Conservation (phyloP, 1,140 invertebrate species). For the Aphaenogaster floridana region DNA sequence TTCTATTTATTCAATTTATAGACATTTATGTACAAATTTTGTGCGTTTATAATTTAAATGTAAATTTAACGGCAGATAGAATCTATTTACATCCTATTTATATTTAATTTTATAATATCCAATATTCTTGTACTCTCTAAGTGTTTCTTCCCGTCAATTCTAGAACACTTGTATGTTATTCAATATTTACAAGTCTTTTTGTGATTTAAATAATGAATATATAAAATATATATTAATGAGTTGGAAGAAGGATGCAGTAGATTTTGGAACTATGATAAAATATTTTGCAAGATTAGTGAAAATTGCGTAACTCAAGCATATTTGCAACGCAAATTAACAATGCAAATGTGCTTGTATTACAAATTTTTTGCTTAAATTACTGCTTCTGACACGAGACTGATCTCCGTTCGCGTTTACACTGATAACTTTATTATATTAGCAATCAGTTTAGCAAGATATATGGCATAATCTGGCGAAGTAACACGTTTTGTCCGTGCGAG, state of each 20-base stretch:
- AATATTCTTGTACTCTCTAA: neutral
- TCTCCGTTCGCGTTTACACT: neutral
- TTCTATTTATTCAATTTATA: neutral
- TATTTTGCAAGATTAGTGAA: neutral
- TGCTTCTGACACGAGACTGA: neutral
- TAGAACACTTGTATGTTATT: neutral
- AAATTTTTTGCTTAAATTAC: neutral
- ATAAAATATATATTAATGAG: neutral
- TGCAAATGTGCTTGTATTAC: neutral
- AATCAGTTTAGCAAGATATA: neutral
- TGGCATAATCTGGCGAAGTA: neutral
- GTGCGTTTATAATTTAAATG: neutral
- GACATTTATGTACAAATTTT: neutral
- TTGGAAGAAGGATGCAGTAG: neutral
- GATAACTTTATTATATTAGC: neutral
- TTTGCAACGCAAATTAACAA: neutral
- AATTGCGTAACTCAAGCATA: neutral
- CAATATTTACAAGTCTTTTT: neutral
- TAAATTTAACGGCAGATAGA: neutral
- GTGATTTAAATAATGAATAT: slow-evolving; percentile 2
- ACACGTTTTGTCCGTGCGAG: neutral
- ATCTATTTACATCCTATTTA: neutral
- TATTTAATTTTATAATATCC: neutral
- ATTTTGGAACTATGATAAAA: neutral
- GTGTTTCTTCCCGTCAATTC: neutral